Evolutionary conservation across 1,140 invertebrate species (phyloP).

Genomic region (Brachionus paranguensis): DNA sequence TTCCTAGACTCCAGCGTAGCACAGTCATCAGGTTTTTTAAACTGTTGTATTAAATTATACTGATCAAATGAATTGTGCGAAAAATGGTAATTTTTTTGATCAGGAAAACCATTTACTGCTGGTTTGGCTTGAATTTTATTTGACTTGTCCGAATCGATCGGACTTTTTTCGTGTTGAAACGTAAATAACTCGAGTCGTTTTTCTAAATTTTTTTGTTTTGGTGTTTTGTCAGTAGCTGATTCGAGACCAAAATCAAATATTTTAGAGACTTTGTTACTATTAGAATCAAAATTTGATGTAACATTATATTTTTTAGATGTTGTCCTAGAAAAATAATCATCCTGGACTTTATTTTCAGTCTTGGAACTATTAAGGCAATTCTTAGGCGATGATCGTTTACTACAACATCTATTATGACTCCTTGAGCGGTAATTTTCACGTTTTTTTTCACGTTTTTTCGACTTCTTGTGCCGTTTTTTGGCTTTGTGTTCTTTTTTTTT

Average conservation of each 20-base stretch:
- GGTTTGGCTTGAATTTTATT: background rate
- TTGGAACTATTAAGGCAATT: too few species aligned
- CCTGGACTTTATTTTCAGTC: too few species aligned
- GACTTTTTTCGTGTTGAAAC: background rate
- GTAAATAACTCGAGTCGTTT: background rate
- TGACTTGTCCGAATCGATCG: background rate
- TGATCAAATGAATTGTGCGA: background rate
- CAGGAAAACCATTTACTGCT: background rate
- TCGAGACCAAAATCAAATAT: too few species aligned
- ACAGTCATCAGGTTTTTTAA: background rate
- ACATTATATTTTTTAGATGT: too few species aligned
- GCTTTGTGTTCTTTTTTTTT: background rate
- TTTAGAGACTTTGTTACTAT: too few species aligned
- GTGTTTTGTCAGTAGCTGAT: background rate
- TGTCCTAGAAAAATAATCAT: too few species aligned
- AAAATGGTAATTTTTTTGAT: background rate
- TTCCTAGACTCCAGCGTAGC: background rate
- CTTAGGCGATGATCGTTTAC: background rate
- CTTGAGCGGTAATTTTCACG: background rate
- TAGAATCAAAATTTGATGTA: too few species aligned
- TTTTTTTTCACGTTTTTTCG: background rate
- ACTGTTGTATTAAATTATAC: background rate
- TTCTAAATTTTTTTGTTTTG: background rate
- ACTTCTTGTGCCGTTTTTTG: background rate
- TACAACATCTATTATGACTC: background rate